Evolutionary conservation across 2,888 invertebrate genomes (phyloP).

Genomic region (Smittia sp.): DNA sequence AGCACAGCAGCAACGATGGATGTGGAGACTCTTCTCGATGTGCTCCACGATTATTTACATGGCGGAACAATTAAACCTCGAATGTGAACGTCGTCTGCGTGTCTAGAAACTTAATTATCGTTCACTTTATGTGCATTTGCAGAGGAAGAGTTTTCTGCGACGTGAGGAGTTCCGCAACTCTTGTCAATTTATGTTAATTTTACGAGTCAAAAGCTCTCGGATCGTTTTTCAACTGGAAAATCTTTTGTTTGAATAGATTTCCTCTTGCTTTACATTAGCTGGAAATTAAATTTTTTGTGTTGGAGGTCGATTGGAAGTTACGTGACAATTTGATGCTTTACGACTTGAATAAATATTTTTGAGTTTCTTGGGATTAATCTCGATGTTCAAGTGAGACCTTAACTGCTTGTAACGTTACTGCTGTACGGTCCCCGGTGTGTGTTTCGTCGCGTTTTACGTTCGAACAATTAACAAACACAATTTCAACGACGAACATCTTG

Average conservation of each 20-base stretch:
- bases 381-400: not conserved
- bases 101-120: conserved; percentile 41
- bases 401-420: not conserved
- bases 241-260: not conserved
- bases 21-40: not conserved
- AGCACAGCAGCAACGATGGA: conserved; percentile 11
- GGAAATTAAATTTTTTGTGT: not conserved
- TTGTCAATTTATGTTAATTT: conserved; percentile 13
- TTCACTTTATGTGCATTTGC: conserved; percentile 27
- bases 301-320: not conserved
- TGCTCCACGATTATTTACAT: conserved; percentile 40
- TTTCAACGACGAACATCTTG: not conserved
- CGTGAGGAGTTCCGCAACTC: not conserved
- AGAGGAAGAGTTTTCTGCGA: not conserved
- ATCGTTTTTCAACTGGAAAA: not conserved
- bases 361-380: not conserved
- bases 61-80: conserved; percentile 35
- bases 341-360: not conserved
- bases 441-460: not conserved
- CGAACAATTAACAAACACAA: not conserved
- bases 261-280: not conserved
- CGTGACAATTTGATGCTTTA: not conserved
- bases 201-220: not conserved
- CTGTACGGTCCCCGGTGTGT: not conserved
- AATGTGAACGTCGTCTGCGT: conserved; percentile 33